Conservation (phyloP, 2,113 vertebrate genomes). For the Bos indicus region DNA sequence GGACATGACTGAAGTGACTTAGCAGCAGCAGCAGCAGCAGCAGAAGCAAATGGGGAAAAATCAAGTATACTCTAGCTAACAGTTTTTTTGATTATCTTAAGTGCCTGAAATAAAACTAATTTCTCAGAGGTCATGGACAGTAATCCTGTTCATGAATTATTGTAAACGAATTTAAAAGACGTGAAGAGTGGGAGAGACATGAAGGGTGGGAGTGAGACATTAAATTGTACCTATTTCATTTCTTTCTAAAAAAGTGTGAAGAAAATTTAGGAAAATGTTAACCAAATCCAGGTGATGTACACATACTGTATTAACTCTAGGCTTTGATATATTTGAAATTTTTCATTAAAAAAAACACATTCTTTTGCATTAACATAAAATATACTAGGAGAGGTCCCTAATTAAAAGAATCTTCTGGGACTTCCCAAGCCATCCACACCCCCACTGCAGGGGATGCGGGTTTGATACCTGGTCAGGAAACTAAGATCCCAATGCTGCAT, state of each 20-base stretch:
- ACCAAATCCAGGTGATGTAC: not conserved
- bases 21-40: no score
- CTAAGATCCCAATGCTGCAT: not conserved
- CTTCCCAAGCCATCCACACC: not conserved
- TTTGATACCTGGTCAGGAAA: not conserved
- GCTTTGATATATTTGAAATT: not conserved
- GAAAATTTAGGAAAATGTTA: not conserved
- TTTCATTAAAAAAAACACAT: not conserved
- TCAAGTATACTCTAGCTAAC: not conserved
- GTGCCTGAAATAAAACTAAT: not conserved
- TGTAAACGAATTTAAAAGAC: not conserved
- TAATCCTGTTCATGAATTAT: not conserved
- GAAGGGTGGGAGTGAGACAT: not conserved
- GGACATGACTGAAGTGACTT: no score
- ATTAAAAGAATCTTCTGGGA: not conserved
- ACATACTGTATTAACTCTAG: not conserved
- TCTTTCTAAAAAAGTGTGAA: not conserved
- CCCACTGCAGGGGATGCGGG: not conserved
- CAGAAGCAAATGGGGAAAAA: not conserved
- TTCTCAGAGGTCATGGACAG: not conserved
- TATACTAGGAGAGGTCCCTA: not conserved
- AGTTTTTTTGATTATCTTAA: not conserved
- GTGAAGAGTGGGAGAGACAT: not conserved
- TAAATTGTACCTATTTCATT: not conserved
- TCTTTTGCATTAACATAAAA: constrained; percentile 3